Base-by-base conservation (phyloP, 2,113 vertebrate genomes). In the Malurus melanocephalus region DNA sequence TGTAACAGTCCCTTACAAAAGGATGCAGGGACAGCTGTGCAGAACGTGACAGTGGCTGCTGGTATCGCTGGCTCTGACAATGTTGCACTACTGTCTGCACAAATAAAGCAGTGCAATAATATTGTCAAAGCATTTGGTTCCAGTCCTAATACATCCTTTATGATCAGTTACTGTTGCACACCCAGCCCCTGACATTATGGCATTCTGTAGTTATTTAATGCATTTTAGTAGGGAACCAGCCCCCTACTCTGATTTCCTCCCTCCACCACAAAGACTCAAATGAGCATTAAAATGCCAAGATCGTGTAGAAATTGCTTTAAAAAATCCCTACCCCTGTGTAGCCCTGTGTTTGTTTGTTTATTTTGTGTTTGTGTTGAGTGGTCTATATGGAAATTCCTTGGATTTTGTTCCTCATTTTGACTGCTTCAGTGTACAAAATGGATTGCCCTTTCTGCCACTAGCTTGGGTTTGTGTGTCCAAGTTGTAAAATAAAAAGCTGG, bases 61-160 rank as follows among this genome's bases (percentile, higher is more conserved):
- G 97, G 97, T 97, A 98, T 98, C 98, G 97, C 96, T 95, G 97
- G 98, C 98, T 98, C 97, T 99, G 98, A 98, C 98, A 97, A 97
- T 98, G 98, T 99, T 98, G 98, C 98, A 98, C 98, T 99, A 99
- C 98, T 99, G 98, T 98, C 97, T 97, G 97, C 97, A 98, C 98
- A 97, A 96, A 97, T 97, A 96, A 98, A 98, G 98, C 98, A 99
- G 98, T 99, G 98, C 98, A 99, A 99, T 98, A 98, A 98, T 98
- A 98, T 98, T 99, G 98, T 99, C 98, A 98, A 98, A 98, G 98
- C 98, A 98, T 98, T 96, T 95, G 98, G 97, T 98, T 95, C 97
- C 98, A 97, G 96, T 94, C 93, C 88, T 95, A 59, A 93, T 95
- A 94, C 97, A 82, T 94, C 94, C 92, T 94, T 93, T 93, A 89